phyloP scores from a whole-genome alignment of 2,888 invertebrate genomes.

The Bombyx huttoni region DNA sequence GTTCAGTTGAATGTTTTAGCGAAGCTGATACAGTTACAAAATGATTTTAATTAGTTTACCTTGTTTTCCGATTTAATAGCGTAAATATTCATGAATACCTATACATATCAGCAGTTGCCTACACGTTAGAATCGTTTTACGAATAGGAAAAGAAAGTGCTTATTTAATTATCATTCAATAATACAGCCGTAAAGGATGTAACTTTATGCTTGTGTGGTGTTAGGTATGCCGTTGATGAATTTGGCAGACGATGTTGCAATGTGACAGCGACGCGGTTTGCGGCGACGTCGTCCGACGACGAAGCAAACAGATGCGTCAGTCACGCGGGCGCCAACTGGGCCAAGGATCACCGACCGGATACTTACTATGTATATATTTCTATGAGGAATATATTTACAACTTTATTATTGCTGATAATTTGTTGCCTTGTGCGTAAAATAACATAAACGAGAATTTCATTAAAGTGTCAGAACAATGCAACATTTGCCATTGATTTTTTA shows the following conservation, averaged over 20 bases:
- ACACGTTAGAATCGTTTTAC: too few species aligned
- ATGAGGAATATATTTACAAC: conserved; percentile 12
- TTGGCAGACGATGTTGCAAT: conserved; percentile 26
- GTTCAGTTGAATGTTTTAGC: not conserved
- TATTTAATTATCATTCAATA: not conserved
- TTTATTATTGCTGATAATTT: conserved; percentile 15
- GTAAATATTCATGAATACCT: not conserved
- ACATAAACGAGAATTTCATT: not conserved
- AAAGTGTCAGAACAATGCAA: too few species aligned
- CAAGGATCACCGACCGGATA: conserved; percentile 53
- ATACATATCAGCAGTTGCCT: not conserved
- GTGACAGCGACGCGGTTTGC: conserved; percentile 9
- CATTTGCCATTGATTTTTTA: too few species aligned
- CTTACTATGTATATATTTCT: conserved; percentile 28
- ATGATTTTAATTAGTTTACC: not conserved
- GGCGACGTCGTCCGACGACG: conserved; percentile 18
- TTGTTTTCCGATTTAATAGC: not conserved
- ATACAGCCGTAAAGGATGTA: not conserved
- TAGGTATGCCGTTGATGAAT: conserved; percentile 15
- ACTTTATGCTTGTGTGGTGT: not conserved
- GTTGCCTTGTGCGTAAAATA: not conserved
- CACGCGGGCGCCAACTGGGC: conserved; percentile 46
- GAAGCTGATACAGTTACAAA: not conserved
- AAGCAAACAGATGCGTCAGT: conserved; percentile 38
- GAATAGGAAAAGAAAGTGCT: not conserved